phyloP scores from a whole-genome alignment of 2,888 invertebrate genomes.

The Thera obeliscata region DNA sequence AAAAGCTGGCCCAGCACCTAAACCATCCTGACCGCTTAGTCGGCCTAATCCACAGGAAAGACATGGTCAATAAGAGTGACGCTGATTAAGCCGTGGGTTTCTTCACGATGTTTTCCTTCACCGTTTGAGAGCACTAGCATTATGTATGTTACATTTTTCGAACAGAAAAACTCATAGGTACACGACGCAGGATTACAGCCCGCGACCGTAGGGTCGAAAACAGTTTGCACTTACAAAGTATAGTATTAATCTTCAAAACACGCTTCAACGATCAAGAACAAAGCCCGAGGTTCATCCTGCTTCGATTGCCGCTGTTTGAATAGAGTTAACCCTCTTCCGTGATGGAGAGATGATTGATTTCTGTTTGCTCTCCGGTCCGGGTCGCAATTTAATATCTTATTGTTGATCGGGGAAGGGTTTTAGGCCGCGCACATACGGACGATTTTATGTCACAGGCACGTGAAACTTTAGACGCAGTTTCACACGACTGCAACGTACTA shows the following conservation, averaged over 20 bases:
- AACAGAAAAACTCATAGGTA: too few species aligned
- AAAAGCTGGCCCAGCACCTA: too few species aligned
- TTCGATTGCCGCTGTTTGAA: conserved; percentile 73
- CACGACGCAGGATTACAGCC: too few species aligned
- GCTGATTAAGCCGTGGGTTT: too few species aligned
- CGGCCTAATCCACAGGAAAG: too few species aligned
- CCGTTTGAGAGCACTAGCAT: too few species aligned
- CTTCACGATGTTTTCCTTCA: too few species aligned
- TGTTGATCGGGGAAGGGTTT: conserved; percentile 68
- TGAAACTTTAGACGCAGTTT: not conserved
- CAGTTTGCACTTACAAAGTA: not conserved
- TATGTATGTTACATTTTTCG: too few species aligned
- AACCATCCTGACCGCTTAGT: too few species aligned
- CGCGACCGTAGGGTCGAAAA: too few species aligned
- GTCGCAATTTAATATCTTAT: conserved; percentile 80
- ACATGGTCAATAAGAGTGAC: too few species aligned
- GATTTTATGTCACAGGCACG: not conserved
- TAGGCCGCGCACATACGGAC: conserved; percentile 17
- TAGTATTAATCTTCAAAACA: conserved; percentile 17
- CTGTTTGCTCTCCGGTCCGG: conserved; percentile 76
- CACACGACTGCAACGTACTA: too few species aligned
- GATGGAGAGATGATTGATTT: conserved; percentile 82
- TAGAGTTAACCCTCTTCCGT: conserved; percentile 76
- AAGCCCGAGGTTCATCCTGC: conserved; percentile 37
- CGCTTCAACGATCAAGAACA: conserved; percentile 25